These are phyloP conservation scores for Petrocephalus schoutedeni DNA, from an alignment of 2,797 vertebrate species.

Conservation along the genomic window DNA sequence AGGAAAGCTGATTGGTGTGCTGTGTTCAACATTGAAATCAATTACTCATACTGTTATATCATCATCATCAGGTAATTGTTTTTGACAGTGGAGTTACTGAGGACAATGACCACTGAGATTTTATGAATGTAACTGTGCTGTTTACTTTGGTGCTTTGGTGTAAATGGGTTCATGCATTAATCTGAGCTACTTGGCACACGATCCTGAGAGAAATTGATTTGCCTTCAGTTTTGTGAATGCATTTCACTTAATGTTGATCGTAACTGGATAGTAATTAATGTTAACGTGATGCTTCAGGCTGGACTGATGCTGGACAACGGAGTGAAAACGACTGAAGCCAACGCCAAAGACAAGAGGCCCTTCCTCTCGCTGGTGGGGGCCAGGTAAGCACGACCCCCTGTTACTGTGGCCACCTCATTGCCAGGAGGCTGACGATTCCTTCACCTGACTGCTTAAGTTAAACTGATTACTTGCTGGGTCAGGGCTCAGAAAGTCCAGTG, in stretches of 20 bases:
- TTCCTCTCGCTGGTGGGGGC: slow-evolving; percentile 84
- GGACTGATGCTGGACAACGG: slow-evolving; percentile 96
- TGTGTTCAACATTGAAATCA: background rate
- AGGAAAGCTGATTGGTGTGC: background rate
- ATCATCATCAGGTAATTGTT: background rate
- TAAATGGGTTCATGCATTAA: background rate
- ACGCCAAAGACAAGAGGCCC: slow-evolving; percentile 88
- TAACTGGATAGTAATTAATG: background rate
- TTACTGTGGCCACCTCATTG: background rate
- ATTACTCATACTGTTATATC: background rate
- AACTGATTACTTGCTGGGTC: background rate
- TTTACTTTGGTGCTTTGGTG: background rate
- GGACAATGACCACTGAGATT: background rate
- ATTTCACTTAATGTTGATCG: background rate
- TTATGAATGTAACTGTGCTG: background rate
- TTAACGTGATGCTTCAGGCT: slow-evolving; percentile 60
- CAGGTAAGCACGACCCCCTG: slow-evolving; percentile 62
- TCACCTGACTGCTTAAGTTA: background rate
- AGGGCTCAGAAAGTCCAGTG: no score
- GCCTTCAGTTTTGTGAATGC: background rate
- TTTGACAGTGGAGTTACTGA: background rate
- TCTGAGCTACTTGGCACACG: background rate
- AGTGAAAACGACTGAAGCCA: slow-evolving; percentile 87
- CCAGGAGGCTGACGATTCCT: background rate
- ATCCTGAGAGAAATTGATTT: background rate